Conservation (phyloP, 2,888 invertebrate species). For the Orthonevra nobilis region DNA sequence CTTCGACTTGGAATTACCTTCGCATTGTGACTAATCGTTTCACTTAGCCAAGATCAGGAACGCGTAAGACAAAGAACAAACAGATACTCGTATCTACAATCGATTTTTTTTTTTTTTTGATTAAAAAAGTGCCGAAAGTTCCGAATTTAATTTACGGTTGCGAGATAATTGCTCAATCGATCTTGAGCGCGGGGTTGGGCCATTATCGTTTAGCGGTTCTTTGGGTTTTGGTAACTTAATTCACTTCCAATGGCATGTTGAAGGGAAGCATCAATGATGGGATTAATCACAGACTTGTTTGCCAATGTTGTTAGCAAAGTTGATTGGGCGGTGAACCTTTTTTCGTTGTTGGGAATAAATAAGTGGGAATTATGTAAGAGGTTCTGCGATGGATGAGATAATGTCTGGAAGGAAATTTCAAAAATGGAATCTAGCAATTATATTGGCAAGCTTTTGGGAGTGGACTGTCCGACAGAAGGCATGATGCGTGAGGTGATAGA, state of each 20-base stretch:
- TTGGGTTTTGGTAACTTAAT: constrained; percentile 31
- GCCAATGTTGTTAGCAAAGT: constrained; percentile 37
- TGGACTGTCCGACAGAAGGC: too few relatives aligned
- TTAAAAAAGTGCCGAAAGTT: constrained; percentile 23
- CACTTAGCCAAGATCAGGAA: constrained; percentile 20
- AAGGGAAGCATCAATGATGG: neutral
- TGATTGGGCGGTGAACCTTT: neutral
- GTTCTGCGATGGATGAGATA: neutral
- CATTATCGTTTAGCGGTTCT: neutral
- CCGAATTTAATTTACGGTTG: constrained; percentile 24
- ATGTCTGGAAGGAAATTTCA: too few relatives aligned
- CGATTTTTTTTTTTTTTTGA: too few relatives aligned
- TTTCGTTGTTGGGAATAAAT: neutral
- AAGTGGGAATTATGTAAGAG: constrained; percentile 21
- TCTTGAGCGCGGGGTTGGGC: constrained; percentile 5
- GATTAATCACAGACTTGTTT: constrained; percentile 55
- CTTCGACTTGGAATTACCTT: constrained; percentile 15
- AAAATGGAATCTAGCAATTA: too few relatives aligned
- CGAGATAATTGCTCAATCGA: constrained; percentile 43
- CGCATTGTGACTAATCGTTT: constrained; percentile 47
- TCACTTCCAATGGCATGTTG: constrained; percentile 23
- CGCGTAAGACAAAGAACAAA: constrained; percentile 13
- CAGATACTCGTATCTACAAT: neutral
- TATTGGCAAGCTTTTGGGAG: too few relatives aligned
- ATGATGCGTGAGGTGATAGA: too few relatives aligned